Conservation (phyloP, 1,140 invertebrate species). For the Chrysoperla carnea region DNA sequence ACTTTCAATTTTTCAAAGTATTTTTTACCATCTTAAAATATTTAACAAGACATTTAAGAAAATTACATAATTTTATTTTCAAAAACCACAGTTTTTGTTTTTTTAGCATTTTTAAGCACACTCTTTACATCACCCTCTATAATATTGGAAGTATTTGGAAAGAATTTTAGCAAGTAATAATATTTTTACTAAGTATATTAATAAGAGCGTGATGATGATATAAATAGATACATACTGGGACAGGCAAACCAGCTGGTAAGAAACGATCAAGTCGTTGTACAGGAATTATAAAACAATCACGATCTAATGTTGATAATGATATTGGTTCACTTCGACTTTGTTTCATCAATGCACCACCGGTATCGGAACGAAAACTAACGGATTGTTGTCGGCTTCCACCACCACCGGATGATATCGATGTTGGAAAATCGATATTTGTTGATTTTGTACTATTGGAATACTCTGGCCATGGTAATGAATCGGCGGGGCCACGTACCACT, state of each 20-base stretch:
- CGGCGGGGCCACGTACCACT: conserved; percentile 28
- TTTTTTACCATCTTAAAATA: no score
- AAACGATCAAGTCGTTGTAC: conserved; percentile 69
- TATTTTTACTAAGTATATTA: no score
- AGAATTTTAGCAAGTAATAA: no score
- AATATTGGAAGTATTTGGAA: no score
- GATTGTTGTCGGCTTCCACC: conserved; percentile 4
- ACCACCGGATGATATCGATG: background rate
- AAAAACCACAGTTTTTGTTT: no score
- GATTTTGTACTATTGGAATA: background rate
- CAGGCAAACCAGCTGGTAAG: conserved; percentile 68
- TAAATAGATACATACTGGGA: conserved; percentile 44
- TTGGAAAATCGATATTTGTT: conserved; percentile 10
- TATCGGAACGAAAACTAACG: conserved; percentile 2
- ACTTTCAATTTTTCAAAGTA: no score
- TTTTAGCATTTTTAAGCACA: no score
- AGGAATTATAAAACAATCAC: conserved; percentile 80
- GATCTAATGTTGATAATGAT: conserved; percentile 55
- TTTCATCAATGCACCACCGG: conserved; percentile 4
- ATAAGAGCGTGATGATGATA: no score
- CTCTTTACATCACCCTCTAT: no score
- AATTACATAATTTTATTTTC: no score
- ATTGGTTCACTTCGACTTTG: conserved; percentile 37
- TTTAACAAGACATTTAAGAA: no score
- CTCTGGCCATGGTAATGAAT: conserved; percentile 27